Percentiles rank a stretch among this genome's conserved stretches.
Evolutionary conservation across 1,140 invertebrate species (phyloP).

Genomic region (Sitodiplosis mosellana): DNA sequence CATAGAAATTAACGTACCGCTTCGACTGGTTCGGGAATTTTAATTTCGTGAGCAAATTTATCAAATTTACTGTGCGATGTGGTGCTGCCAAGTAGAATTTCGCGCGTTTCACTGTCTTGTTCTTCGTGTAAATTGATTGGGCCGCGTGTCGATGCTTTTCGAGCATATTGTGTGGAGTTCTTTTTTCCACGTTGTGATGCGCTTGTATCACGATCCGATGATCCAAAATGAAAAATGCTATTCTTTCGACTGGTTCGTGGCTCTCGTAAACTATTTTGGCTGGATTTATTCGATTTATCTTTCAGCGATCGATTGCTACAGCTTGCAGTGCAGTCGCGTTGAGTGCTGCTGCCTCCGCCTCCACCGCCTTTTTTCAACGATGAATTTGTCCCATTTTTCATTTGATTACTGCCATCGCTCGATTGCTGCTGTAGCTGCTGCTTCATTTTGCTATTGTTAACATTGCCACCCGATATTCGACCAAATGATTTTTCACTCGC

Average conservation of each 20-base stretch:
- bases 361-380: not conserved
- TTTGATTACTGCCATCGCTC: not conserved
- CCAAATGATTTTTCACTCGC: not conserved
- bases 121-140: slow-evolving; percentile 1
- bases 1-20: slow-evolving; percentile 10
- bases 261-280: not conserved
- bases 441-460: not conserved
- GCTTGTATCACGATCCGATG: not conserved
- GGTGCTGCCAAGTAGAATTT: slow-evolving; percentile 10
- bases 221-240: not conserved
- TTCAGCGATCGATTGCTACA: too few relatives aligned
- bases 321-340: not conserved
- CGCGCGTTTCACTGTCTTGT: slow-evolving; percentile 11
- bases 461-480: not conserved
- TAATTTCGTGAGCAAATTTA: slow-evolving; percentile 7
- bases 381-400: not conserved
- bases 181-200: not conserved
- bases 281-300: not conserved
- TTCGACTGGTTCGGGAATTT: slow-evolving; percentile 15
- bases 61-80: slow-evolving; percentile 10
- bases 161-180: slow-evolving; percentile 6
- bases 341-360: not conserved
- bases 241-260: not conserved
- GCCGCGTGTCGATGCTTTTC: slow-evolving; percentile 5
- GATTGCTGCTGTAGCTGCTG: not conserved